phyloP scores from a whole-genome alignment of 1,140 invertebrate genomes.

The Monomorium pharaonis region DNA sequence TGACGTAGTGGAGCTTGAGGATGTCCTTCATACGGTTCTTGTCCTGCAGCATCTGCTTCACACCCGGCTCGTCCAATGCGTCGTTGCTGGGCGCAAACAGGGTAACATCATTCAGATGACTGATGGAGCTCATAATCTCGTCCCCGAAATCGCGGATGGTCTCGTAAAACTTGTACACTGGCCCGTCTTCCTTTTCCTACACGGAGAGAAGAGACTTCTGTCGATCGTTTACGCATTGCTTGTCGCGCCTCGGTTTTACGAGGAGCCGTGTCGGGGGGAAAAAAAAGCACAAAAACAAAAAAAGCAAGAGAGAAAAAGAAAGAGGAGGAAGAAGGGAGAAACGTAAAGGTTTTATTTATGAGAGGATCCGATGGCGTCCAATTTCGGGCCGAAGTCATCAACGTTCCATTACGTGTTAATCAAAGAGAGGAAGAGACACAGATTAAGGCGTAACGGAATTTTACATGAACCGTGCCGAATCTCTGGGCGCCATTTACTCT shows the following conservation, averaged over 20 bases:
- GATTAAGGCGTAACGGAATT: slow-evolving; percentile 38
- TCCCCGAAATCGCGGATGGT: slow-evolving; percentile 90
- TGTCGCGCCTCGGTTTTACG: slow-evolving; percentile 18
- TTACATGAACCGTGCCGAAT: slow-evolving; percentile 24
- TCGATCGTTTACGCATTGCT: slow-evolving; percentile 51
- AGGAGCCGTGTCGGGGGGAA: slow-evolving; percentile 26
- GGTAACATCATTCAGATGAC: slow-evolving; percentile 90
- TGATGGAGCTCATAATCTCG: slow-evolving; percentile 91
- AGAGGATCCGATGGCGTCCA: background rate
- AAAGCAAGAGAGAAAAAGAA: background rate
- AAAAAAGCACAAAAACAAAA: background rate
- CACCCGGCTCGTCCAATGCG: slow-evolving; percentile 89
- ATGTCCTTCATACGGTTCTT: slow-evolving; percentile 90
- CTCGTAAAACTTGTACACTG: slow-evolving; percentile 92
- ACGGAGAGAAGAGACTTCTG: slow-evolving; percentile 70
- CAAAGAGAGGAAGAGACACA: background rate
- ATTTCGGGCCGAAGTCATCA: slow-evolving; percentile 1
- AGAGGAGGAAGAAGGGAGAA: background rate
- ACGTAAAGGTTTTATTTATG: background rate
- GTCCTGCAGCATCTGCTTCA: slow-evolving; percentile 90
- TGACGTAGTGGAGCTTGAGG: slow-evolving; percentile 92
- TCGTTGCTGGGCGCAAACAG: slow-evolving; percentile 96
- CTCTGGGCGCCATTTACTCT: slow-evolving; percentile 17
- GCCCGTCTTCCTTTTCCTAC: slow-evolving; percentile 92
- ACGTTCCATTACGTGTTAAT: slow-evolving; percentile 41